Percentiles rank a stretch among this genome's conserved stretches.
These are phyloP conservation scores for Cavia porcellus DNA, from an alignment of 2,113 vertebrate genomes.

Conservation along the genomic window DNA sequence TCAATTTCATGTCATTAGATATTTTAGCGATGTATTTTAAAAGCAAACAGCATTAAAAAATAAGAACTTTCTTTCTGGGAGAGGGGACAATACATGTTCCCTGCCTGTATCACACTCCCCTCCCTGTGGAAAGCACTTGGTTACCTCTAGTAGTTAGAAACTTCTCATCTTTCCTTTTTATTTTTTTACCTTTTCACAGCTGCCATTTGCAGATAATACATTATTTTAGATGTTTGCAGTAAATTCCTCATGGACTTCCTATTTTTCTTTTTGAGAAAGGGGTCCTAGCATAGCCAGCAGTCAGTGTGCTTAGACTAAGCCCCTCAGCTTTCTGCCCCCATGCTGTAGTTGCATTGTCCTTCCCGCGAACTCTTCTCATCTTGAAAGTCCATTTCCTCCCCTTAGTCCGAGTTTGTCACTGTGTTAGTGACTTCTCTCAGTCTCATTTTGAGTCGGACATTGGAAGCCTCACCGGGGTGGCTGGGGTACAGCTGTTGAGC, in stretches of 20 bases:
- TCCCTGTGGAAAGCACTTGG: neutral
- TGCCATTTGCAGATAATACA: constrained; percentile 87
- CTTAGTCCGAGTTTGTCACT: neutral
- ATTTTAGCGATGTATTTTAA: constrained; percentile 46
- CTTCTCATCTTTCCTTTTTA: neutral
- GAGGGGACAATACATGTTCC: neutral
- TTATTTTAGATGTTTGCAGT: constrained; percentile 87
- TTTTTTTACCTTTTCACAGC: constrained; percentile 68
- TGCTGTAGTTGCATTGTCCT: neutral
- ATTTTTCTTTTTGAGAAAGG: constrained; percentile 62
- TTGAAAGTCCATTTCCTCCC: constrained; percentile 51
- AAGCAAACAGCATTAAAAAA: constrained; percentile 58
- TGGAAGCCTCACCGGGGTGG: constrained; percentile 28
- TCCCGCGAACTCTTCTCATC: constrained; percentile 21
- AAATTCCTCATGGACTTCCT: constrained; percentile 84
- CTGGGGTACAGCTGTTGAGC: neutral
- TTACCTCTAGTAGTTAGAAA: constrained; percentile 72
- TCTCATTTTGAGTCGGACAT: constrained; percentile 14
- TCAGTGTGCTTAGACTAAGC: constrained; percentile 31
- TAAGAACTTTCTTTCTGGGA: constrained; percentile 4
- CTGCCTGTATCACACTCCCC: constrained; percentile 51
- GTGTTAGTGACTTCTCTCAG: neutral
- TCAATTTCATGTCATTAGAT: constrained; percentile 53
- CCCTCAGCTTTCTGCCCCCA: neutral
- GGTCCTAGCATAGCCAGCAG: constrained; percentile 61